phyloP scores from a whole-genome alignment of 2,888 invertebrate species.

The Camptogramma bilineatum region DNA sequence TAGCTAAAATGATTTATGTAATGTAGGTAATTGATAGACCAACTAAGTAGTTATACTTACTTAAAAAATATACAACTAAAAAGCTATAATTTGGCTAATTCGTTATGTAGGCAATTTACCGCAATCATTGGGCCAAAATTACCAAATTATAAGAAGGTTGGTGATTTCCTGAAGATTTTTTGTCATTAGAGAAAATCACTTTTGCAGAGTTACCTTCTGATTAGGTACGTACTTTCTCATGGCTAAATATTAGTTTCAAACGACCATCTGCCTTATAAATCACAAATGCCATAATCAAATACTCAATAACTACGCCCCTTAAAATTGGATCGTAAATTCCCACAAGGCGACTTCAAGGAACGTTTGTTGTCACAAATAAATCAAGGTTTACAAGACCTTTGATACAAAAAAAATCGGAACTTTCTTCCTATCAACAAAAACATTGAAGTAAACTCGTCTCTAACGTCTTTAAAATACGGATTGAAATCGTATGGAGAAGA shows the following conservation, averaged over 20 bases:
- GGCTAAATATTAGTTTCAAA: slow-evolving; percentile 30
- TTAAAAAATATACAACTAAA: too few relatives aligned
- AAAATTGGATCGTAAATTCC: slow-evolving; percentile 78
- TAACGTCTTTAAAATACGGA: slow-evolving; percentile 28
- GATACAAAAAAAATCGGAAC: slow-evolving; percentile 60
- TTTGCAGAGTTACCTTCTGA: background rate
- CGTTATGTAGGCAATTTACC: too few relatives aligned
- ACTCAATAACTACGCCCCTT: slow-evolving; percentile 66
- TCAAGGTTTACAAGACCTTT: slow-evolving; percentile 67
- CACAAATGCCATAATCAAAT: slow-evolving; percentile 62
- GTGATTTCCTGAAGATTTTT: background rate
- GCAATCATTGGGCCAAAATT: too few relatives aligned
- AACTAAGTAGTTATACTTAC: too few relatives aligned
- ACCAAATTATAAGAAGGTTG: too few relatives aligned
- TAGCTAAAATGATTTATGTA: too few relatives aligned
- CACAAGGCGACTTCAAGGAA: slow-evolving; percentile 66
- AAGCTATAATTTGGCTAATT: too few relatives aligned
- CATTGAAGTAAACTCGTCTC: slow-evolving; percentile 38
- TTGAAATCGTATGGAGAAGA: slow-evolving; percentile 14
- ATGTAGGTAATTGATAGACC: too few relatives aligned
- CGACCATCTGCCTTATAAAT: slow-evolving; percentile 56
- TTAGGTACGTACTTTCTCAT: slow-evolving; percentile 17
- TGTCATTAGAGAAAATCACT: background rate
- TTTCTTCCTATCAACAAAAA: slow-evolving; percentile 40
- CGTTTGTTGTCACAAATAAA: slow-evolving; percentile 82